Evolutionary conservation across 2,113 vertebrate species (phyloP).

Genomic region (Carettochelys insculpta): DNA sequence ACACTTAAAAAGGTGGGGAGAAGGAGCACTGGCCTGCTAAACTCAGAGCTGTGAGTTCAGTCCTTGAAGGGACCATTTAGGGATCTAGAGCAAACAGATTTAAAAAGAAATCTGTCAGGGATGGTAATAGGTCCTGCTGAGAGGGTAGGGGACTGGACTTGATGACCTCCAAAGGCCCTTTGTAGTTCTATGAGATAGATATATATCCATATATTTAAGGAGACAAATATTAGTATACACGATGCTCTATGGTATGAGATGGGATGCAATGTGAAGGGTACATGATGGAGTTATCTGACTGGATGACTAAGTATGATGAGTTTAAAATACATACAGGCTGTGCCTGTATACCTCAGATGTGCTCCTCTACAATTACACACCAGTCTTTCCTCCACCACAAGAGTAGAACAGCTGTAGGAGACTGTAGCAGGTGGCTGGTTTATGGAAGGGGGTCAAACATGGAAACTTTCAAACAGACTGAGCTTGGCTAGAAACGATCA

Average conservation of each 20-base stretch:
- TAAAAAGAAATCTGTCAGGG: no score
- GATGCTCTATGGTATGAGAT: neutral
- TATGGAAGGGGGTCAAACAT: neutral
- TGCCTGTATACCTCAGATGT: rapidly evolving
- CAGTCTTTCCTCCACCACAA: neutral
- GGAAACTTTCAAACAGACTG: neutral
- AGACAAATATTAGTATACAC: neutral
- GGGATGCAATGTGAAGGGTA: neutral
- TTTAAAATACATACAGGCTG: neutral
- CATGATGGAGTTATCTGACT: neutral
- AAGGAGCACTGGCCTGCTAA: no score
- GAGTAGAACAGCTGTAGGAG: neutral
- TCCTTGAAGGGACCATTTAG: no score
- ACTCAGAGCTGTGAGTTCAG: no score
- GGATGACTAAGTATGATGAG: neutral
- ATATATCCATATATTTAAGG: no score
- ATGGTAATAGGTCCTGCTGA: no score
- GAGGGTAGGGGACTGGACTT: no score
- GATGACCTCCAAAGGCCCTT: no score
- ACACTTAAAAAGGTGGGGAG: neutral
- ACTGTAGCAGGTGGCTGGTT: neutral
- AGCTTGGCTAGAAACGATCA: neutral
- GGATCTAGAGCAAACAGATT: no score
- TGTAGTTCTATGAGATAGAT: no score
- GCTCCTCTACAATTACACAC: neutral